Evolutionary conservation across 2,797 vertebrate species (phyloP), one percentile per base, ranked within the genome.

Genomic region (Gymnodraco acuticeps): DNA sequence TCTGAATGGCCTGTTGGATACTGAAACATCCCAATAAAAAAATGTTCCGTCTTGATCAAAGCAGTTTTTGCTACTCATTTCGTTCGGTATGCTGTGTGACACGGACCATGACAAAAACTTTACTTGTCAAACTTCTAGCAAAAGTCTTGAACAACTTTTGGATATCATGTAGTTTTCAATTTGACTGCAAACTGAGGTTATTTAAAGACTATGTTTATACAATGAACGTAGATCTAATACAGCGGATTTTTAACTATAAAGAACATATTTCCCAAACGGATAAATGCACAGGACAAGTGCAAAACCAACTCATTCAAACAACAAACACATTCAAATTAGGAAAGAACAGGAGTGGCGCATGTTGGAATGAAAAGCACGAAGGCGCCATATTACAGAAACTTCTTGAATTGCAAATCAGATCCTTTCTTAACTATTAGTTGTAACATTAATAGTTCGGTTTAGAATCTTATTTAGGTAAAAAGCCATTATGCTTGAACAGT

Each of bases 11-110:
- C 54, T 64, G 31, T 53, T 16, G 56, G 23, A 53, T 10, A 42
- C 2, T 58, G 20, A 31, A 71, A 78, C 52, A 53, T 72, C 19
- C 41, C 47, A 51, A 83, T 73, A 23, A 46, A 7, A 58, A 12
- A 51, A 46, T 59, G 4, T 79, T 31, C 47, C 3, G 33, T 56
- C 42, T 20, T 48, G 47, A 50, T 64, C 23, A 4, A 60, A 70
- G 19, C 64, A 16, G 51, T 78, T 74, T 65, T 38, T 55, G 50
- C 10, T 3, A 16, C 54, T 70, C 38, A 20, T 63, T 64, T 73
- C 41, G 9, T 14, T 31, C 31, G 43, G 52, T 45, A 52, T 19
- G 38, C 52, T 41, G 10, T 38, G 55, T 54, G 11, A 55, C 11
- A 60, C 14, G 11, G 9, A 38, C 6, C 10, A 42, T 59, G 59